Evolutionary conservation across 2,888 invertebrate genomes (phyloP), one percentile per base, ranked within the genome.

Genomic region (Iphiclides podalirius): DNA sequence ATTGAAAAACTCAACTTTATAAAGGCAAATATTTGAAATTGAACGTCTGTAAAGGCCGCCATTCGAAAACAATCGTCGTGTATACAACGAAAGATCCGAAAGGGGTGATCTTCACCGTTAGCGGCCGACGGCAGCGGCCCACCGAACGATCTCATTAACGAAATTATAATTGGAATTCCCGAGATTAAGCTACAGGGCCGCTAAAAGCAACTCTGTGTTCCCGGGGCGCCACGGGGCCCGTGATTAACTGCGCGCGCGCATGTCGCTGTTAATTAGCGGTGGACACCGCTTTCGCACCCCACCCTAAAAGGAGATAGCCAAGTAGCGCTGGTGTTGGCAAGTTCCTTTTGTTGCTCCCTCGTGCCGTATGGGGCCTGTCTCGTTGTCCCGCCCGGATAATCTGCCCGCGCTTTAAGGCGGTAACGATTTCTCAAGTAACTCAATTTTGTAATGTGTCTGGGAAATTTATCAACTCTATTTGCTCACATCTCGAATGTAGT

Each of bases 171-270:
- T 73, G 75, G 77, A 80, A 87, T 87, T 84, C 85, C 75, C 65
- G 64, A 81, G 83, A 81, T 79, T 72, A 76, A 77, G 68, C 66
- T 70, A 83, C 83, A 81, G 74, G 70, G 66, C 58, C 79, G 73
- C 82, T 86, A 84, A 86, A 79, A 86, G 86, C 85, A 79, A 79
- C 75, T 79, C 73, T 66, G 77, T 85, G 84, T 84, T 72, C 63
- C 54, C 55, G 63, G 61, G 64, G 64, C 63, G 67, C 64, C 68
- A 65, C 64, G 67, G 62, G 64, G 53, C 64, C 69, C 69, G 73
- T 79, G 81, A 79, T 75, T 80, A 75, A 77, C 42, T 66, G 79
- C 80, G 78, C 76, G 64, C 59, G 81, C 81, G 83, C 85, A 75
- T 85, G 84, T 84, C 74, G 70, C 75, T 67, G 75, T 86, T 86